These are phyloP conservation scores for Cremastinae sp. DNA, from an alignment of 2,888 invertebrate genomes.

Conservation along the genomic window DNA sequence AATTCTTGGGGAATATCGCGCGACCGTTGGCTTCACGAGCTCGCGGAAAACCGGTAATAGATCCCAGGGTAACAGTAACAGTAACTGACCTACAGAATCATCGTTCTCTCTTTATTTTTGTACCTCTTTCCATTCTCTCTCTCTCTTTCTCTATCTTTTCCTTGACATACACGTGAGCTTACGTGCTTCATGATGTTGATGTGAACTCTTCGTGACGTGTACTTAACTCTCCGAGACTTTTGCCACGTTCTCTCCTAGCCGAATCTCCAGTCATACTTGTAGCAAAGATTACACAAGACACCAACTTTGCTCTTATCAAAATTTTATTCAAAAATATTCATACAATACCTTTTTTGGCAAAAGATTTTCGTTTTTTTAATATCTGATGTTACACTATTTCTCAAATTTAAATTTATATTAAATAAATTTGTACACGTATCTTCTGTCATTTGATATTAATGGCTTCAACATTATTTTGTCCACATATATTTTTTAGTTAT, in stretches of 20 bases:
- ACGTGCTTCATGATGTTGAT: neutral
- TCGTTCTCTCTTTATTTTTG: neutral
- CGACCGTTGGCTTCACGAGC: conserved; percentile 68
- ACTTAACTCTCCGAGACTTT: neutral
- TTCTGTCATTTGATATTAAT: no score
- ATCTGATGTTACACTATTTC: no score
- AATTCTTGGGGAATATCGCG: conserved; percentile 62
- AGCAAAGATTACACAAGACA: neutral
- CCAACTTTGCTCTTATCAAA: conserved; percentile 3
- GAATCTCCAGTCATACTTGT: neutral
- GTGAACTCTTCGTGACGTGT: conserved; percentile 11
- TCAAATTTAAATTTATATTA: no score
- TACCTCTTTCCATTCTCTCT: neutral
- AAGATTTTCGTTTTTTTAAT: no score
- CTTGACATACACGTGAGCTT: conserved; percentile 3
- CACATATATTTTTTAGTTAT: no score
- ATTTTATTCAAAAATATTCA: neutral
- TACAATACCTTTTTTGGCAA: no score
- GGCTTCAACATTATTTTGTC: no score
- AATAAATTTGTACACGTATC: no score
- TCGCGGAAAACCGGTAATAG: conserved; percentile 71
- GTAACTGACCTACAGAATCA: conserved; percentile 72
- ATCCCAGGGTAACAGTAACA: conserved; percentile 73
- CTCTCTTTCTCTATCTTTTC: neutral
- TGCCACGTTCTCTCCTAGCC: conserved; percentile 5